phyloP scores from a whole-genome alignment of 2,888 invertebrate species.

The Lochmaea crataegi region DNA sequence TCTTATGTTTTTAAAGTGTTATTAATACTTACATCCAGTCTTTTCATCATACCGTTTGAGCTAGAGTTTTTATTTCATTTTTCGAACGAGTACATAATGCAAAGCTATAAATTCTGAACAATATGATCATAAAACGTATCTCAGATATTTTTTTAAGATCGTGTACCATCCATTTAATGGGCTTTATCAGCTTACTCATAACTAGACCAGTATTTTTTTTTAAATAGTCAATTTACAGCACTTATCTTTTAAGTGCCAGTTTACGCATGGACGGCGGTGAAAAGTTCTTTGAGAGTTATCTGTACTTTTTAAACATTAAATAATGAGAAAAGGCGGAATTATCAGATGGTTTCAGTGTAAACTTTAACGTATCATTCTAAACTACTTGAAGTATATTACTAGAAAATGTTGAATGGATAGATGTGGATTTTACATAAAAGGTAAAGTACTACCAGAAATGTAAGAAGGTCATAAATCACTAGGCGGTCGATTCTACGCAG shows the following conservation, averaged over 20 bases:
- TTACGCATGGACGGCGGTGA: constrained; percentile 7
- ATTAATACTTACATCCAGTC: no score
- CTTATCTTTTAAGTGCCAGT: constrained; percentile 15
- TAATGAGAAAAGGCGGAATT: no score
- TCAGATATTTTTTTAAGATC: constrained; percentile 23
- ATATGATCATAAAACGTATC: constrained; percentile 29
- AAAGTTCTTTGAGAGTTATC: not conserved
- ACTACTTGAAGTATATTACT: no score
- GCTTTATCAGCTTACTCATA: constrained; percentile 23
- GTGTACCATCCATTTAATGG: constrained; percentile 22
- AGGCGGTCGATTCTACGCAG: no score
- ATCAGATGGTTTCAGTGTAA: no score
- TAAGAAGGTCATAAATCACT: no score
- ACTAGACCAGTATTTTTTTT: constrained; percentile 22
- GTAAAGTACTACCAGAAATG: no score
- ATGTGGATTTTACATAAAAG: no score
- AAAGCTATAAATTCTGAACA: constrained; percentile 1
- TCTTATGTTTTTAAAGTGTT: no score
- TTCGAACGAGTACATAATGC: not conserved
- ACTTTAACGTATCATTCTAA: no score
- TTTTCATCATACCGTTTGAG: not conserved
- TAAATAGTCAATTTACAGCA: constrained; percentile 25
- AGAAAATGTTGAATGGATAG: no score
- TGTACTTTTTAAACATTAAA: not conserved
- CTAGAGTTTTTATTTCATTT: not conserved